Base-by-base conservation (phyloP, 2,888 invertebrate species). In the Eristalis pertinax region DNA sequence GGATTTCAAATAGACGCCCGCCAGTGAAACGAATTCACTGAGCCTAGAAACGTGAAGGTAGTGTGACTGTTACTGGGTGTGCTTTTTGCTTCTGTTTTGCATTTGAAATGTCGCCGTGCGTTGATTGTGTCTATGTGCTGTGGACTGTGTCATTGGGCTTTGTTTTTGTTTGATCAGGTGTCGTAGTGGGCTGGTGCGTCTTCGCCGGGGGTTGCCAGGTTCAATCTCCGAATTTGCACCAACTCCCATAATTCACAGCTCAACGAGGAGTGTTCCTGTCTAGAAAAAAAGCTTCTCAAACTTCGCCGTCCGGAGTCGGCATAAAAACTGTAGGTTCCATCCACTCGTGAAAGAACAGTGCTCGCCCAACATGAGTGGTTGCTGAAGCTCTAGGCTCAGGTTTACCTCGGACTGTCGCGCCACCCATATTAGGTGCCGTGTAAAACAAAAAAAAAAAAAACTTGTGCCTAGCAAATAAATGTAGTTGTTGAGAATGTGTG, bases 121-220 rank as follows among this genome's bases (percentile, higher is more conserved):
- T 50, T n/a, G 19, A n/a, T n/a, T 41, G 35, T 43, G 35, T 63
- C n/a, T 43, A 15, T 43, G 22, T 58, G 63, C 15, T 50, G 19
- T 22, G 32, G 43, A 19, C n/a, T 29, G 29, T 77, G 72, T 41
- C 73, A 56, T 69, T 83, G 77, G 56, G 11, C n/a, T 64, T 67
- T 70, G 70, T 38, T 78, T 74, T 75, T 84, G 68, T 80, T 76
- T 80, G 43, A 43, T 80, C 84, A 84, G 84, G 80, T 84, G 79
- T 50, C 26, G 26, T 4, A 26, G 26, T 26, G 4, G 2, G 26
- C 4, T 26, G 26, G 26, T 26, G 26, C 26, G 26, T 26, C 26
- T 26, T 26, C 26, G 26, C 26, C 4, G 26, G 26, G 26, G 26
- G n/a, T 2, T 4, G 26, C 26, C 26, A 26, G 26, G 26, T 26